Conservation (phyloP, 2,797 vertebrate genomes). For the Danio albolineatus region DNA sequence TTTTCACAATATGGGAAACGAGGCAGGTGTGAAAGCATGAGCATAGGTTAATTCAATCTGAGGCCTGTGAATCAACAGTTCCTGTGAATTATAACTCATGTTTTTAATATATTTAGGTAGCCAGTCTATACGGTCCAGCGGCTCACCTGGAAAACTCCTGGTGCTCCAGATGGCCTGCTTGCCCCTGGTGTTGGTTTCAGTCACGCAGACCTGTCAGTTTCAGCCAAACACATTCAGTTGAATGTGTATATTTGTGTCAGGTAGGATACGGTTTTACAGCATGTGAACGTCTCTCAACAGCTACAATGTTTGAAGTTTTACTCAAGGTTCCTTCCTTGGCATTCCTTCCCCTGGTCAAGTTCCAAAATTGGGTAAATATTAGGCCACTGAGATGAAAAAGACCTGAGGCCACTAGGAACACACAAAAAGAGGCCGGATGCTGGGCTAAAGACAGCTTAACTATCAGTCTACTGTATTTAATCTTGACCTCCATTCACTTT, state of each 20-base stretch:
- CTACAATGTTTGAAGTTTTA: conserved; percentile 23
- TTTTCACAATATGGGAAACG: too few species aligned
- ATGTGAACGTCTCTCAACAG: conserved; percentile 34
- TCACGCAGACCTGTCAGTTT: conserved; percentile 32
- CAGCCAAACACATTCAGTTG: conserved; percentile 15
- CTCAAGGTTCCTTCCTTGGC: conserved; percentile 6
- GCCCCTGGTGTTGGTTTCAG: conserved; percentile 13
- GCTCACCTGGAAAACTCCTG: too few species aligned
- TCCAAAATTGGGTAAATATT: conserved; percentile 56
- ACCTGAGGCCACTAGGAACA: conserved; percentile 37
- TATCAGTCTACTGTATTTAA: conserved; percentile 60
- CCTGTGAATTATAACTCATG: too few species aligned
- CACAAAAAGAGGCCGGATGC: conserved; percentile 49
- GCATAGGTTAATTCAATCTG: too few species aligned
- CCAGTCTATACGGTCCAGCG: too few species aligned
- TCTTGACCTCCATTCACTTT: conserved; percentile 47
- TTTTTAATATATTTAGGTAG: too few species aligned
- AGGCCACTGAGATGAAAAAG: conserved; percentile 48
- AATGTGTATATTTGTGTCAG: conserved; percentile 36
- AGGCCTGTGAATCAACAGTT: too few species aligned
- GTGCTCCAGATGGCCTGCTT: too few species aligned
- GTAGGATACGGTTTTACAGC: conserved; percentile 30
- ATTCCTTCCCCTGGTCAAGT: conserved; percentile 30
- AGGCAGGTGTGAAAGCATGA: too few species aligned
- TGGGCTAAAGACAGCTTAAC: conserved; percentile 35